Percentiles rank a stretch among this genome's conserved stretches.
phyloP scores from a whole-genome alignment of 92 coral and sea anemone genomes.

The Epizoanthus illoricatus region DNA sequence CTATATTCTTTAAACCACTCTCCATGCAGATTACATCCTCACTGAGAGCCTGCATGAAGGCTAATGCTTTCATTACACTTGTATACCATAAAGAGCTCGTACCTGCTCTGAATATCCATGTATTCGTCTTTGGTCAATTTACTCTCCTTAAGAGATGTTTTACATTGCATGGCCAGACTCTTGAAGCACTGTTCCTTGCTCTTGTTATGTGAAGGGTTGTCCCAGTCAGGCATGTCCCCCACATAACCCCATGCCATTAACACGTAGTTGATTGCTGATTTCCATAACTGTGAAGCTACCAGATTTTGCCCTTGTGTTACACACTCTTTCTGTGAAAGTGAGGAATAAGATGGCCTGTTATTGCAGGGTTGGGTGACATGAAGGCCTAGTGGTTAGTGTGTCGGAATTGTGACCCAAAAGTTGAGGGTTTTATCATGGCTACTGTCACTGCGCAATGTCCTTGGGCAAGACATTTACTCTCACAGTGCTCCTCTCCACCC shows the following conservation, averaged over 20 bases:
- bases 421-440: too few species aligned
- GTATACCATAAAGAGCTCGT: not conserved
- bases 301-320: constrained; percentile 64
- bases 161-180: constrained; percentile 73
- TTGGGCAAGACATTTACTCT: too few species aligned
- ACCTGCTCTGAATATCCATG: constrained; percentile 43
- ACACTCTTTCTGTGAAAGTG: constrained; percentile 71
- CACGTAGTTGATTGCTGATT: constrained; percentile 59
- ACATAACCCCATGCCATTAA: constrained; percentile 76
- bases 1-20: too few species aligned
- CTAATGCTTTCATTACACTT: too few species aligned
- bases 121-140: constrained; percentile 54
- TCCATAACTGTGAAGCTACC: constrained; percentile 57
- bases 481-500: too few species aligned
- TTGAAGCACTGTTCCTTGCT: constrained; percentile 75
- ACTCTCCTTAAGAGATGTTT: constrained; percentile 54
- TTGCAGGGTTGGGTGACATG: too few species aligned
- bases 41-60: too few species aligned
- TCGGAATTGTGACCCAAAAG: too few species aligned
- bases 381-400: too few species aligned
- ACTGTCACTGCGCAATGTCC: too few species aligned
- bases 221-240: constrained; percentile 79
- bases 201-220: constrained; percentile 74
- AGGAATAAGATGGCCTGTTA: too few species aligned
- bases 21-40: too few species aligned